Base-by-base conservation (phyloP, 2,113 vertebrate species). In the Dascyllus trimaculatus region DNA sequence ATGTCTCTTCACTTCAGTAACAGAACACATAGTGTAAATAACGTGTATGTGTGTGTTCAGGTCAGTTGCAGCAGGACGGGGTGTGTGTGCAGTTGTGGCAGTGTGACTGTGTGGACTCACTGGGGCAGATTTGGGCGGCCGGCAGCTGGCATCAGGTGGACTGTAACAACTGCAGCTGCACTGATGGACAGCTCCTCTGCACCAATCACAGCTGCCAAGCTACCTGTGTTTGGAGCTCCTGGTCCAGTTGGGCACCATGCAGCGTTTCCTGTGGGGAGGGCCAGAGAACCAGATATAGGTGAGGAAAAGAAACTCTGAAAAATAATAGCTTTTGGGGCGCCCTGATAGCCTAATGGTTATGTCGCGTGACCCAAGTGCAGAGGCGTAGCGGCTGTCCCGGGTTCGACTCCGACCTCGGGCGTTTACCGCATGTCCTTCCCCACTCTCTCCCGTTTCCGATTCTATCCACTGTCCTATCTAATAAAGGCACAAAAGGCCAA, bases 221-320 rank as follows among this genome's bases (percentile, higher is more conserved):
- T 6, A 1, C 52, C 62, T 98, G 97, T 13, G 21, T 35, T 0
- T 98, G 97, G 97, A 97, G 97, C 78, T 93, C 74, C 56, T 98
- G 97, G 97, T 96, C 96, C n/a, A 88, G 88, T 32, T 98, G 97
- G 97, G 94, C 95, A 0, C 70, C 80, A 5, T 97, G 97, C 88
- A 97, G 97, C 15, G 69, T 77, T 45, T 95, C 95, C 9, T 98
- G 97, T 58, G 96, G 94, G 14, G 83, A 26, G 0, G 93, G 94
- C 48, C 93, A 81, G 54, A 95, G 93, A 79, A 95, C 93, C 11
- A 95, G 96, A 45, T 96, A 97, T 92, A 94, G 96, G 96, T 96
- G 64, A 40, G 78, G 25, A 35, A n/a, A n/a, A 15, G 11, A 43
- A 14, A 43, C 40, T 43, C 14, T 35, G 32, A 35, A 35, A 4